A percentile compares a stretch with the other conserved stretches of the same genome.
phyloP scores from a whole-genome alignment of 2,888 invertebrate species.

The Himalopsyche kuldschensis region DNA sequence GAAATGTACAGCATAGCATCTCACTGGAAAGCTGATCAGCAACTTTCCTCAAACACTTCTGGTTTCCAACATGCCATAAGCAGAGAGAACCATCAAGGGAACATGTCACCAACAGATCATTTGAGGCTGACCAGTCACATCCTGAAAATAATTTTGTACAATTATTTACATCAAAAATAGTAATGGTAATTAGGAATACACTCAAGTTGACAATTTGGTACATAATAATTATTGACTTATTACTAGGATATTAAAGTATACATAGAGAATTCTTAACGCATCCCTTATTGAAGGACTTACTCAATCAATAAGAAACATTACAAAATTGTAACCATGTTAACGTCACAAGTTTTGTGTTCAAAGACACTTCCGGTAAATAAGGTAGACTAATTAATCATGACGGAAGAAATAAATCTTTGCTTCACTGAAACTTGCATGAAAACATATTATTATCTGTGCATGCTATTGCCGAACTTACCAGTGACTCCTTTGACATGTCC shows the following conservation, averaged over 20 bases:
- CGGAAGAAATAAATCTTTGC: no score
- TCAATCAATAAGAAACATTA: no score
- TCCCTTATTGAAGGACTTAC: no score
- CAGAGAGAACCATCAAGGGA: slow-evolving; percentile 73
- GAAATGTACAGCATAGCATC: slow-evolving; percentile 74
- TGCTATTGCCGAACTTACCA: slow-evolving; percentile 51
- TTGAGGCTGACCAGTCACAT: slow-evolving; percentile 84
- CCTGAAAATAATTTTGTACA: slow-evolving; percentile 55
- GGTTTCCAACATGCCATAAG: slow-evolving; percentile 68
- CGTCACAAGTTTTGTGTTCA: no score
- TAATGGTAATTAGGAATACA: no score
- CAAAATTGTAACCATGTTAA: no score
- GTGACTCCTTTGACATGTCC: slow-evolving; percentile 78
- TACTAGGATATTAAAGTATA: background rate
- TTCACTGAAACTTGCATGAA: no score
- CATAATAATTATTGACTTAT: no score
- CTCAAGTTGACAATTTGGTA: background rate
- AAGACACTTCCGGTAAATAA: no score
- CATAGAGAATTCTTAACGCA: slow-evolving; percentile 12
- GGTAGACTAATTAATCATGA: no score
- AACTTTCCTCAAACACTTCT: slow-evolving; percentile 64
- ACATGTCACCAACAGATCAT: slow-evolving; percentile 79
- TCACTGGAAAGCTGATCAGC: slow-evolving; percentile 65
- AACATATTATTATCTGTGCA: no score
- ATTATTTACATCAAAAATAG: no score